These are phyloP conservation scores for Oedothorax gibbosus DNA, from an alignment of 1,140 invertebrate species.

Conservation along the genomic window DNA sequence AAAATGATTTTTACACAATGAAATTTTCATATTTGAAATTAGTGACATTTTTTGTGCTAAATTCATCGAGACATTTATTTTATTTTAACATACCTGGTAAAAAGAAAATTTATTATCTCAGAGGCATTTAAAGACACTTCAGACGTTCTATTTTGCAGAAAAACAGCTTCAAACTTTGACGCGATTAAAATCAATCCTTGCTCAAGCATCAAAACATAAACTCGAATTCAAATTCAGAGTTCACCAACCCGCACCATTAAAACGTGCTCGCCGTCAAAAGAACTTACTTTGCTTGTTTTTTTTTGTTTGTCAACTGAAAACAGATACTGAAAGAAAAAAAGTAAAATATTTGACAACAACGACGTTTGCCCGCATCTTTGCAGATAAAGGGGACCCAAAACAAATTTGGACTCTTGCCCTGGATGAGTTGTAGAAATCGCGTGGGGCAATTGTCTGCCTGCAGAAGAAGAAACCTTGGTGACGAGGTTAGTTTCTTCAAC, in stretches of 20 bases:
- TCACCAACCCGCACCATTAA: slow-evolving; percentile 11
- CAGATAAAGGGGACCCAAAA: not conserved
- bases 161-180: no score
- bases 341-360: slow-evolving; percentile 39
- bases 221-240: not conserved
- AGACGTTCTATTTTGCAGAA: no score
- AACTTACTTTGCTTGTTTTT: slow-evolving; percentile 13
- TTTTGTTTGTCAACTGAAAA: slow-evolving; percentile 20
- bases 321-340: not conserved
- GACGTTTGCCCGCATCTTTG: slow-evolving; percentile 4
- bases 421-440: slow-evolving; percentile 30
- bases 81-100: no score
- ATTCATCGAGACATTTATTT: no score
- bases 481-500: no score
- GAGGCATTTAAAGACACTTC: no score
- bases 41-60: no score
- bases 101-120: no score
- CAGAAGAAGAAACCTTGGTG: not conserved
- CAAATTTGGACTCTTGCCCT: slow-evolving; percentile 21
- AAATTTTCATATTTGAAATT: no score
- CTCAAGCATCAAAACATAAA: slow-evolving; percentile 5
- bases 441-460: slow-evolving; percentile 26
- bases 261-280: not conserved
- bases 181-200: no score
- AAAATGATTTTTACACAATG: no score